phyloP scores from a whole-genome alignment of 2,888 invertebrate genomes.

The Agonopterix subpropinquella region DNA sequence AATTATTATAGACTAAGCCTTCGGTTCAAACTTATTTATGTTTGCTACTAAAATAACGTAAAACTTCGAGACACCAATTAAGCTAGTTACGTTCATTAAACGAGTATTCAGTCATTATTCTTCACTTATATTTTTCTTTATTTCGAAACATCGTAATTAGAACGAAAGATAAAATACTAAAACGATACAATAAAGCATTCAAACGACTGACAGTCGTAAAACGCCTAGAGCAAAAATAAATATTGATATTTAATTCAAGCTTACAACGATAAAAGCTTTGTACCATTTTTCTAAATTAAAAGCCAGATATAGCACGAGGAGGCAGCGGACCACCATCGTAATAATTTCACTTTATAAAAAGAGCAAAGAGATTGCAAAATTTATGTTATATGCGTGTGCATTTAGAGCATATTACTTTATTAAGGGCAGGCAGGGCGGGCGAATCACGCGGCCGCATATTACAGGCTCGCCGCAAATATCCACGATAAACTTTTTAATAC shows the following conservation, averaged over 20 bases:
- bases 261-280: slow-evolving; percentile 42
- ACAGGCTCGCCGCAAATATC: slow-evolving; percentile 43
- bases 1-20: slow-evolving; percentile 30
- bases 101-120: slow-evolving; percentile 12
- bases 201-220: slow-evolving; percentile 24
- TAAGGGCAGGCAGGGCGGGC: slow-evolving; percentile 64
- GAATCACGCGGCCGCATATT: slow-evolving; percentile 45
- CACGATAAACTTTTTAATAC: slow-evolving; percentile 63
- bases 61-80: slow-evolving; percentile 38
- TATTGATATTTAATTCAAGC: slow-evolving; percentile 44
- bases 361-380: slow-evolving; percentile 59
- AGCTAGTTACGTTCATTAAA: slow-evolving; percentile 16
- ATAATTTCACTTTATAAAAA: slow-evolving; percentile 68
- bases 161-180: slow-evolving; percentile 11
- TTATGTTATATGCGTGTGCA: slow-evolving; percentile 71
- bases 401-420: slow-evolving; percentile 74
- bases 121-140: slow-evolving; percentile 5
- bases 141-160: slow-evolving; percentile 3
- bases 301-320: slow-evolving; percentile 49
- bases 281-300: slow-evolving; percentile 63
- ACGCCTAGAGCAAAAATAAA: slow-evolving; percentile 54
- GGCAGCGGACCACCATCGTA: slow-evolving; percentile 60
- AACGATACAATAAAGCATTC: slow-evolving; percentile 12
- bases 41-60: slow-evolving; percentile 27
- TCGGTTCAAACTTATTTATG: slow-evolving; percentile 35